These are phyloP conservation scores for Eumerus sabulonum DNA, from an alignment of 2,888 invertebrate species.

Conservation along the genomic window DNA sequence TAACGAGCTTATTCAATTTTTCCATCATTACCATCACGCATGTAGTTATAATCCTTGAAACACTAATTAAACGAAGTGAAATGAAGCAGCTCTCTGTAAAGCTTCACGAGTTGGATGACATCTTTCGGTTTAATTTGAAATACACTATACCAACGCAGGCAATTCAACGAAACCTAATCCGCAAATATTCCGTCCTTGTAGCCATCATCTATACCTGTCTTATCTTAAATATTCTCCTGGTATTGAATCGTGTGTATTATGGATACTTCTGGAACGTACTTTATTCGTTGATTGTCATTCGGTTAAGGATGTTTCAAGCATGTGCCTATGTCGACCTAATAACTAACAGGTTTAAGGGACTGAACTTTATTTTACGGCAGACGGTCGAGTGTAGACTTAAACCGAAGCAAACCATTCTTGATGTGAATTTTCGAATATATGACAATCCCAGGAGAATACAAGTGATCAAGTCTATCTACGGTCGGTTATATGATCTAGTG, in stretches of 20 bases:
- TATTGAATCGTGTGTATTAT: neutral
- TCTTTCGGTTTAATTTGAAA: conserved; percentile 23
- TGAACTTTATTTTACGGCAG: conserved; percentile 31
- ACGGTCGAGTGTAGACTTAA: neutral
- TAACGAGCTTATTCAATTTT: conserved; percentile 16
- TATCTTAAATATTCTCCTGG: neutral
- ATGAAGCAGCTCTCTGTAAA: conserved; percentile 25
- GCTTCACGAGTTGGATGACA: conserved; percentile 36
- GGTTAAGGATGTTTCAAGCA: conserved; percentile 33
- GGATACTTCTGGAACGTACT: conserved; percentile 33
- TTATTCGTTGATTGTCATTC: conserved; percentile 15
- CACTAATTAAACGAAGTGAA: conserved; percentile 10
- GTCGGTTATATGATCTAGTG: conserved; percentile 28
- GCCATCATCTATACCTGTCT: neutral
- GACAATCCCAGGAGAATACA: conserved; percentile 8
- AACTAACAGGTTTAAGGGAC: conserved; percentile 11
- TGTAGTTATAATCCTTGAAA: conserved; percentile 20
- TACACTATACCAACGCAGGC: neutral
- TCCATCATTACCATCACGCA: conserved; percentile 6
- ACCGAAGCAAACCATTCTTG: conserved; percentile 2
- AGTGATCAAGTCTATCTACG: conserved; percentile 18
- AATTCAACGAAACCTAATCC: neutral
- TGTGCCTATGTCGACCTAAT: conserved; percentile 35
- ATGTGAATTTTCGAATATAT: conserved; percentile 4
- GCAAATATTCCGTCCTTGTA: conserved; percentile 16